Base-by-base conservation (phyloP, 2,797 vertebrate genomes). In the Perodicticus potto region DNA sequence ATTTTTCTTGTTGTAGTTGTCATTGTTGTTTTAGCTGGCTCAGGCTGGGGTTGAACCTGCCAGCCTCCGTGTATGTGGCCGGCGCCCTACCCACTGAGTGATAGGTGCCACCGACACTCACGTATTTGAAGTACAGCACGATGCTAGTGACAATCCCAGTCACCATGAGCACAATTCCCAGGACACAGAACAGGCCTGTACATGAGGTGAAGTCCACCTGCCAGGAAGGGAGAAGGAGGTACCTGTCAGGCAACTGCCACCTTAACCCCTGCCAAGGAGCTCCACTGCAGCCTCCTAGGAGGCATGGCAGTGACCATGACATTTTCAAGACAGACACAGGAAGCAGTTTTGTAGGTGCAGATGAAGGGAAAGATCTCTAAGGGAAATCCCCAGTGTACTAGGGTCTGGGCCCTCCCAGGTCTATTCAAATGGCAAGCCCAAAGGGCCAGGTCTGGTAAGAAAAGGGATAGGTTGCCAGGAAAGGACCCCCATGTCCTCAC, bases 191-290 rank as follows among this genome's bases (percentile, higher is more conserved):
- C 43, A 99, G 98, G 57, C 99, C 99, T 0, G 98, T 98, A 85
- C 99, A 99, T 0, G 99, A 99, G 4, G 99, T 99, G 97, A 99
- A 99, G 98, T 99, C 99, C 98, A 99, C 99, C 99, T 99, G 98
- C 67, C 80, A 43, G 67, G 27, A 61, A 94, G 74, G 82, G 14
- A 49, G 40, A 23, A 86, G 2, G 61, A 49, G 9, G 25, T 40
- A 34, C 4, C 40, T 69, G 20, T 97, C 94, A 93, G 74, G 67
- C 1, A 0, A n/a, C 59, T 57, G 45, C 29, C 59, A 14, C 81
- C 77, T n/a, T 29, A 81, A 43, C 69, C 45, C 43, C 43, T 0
- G 3, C 53, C 29, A 27, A 13, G 80, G 53, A 57, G 27, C 10
- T 45, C 70, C 69, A 65, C 10, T 13, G 34, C 74, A 77, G 49